A percentile compares a stretch with the other conserved stretches of the same genome.
phyloP scores from a whole-genome alignment of 2,888 invertebrate species.

The Scaptodrosophila latifasciaeformis region DNA sequence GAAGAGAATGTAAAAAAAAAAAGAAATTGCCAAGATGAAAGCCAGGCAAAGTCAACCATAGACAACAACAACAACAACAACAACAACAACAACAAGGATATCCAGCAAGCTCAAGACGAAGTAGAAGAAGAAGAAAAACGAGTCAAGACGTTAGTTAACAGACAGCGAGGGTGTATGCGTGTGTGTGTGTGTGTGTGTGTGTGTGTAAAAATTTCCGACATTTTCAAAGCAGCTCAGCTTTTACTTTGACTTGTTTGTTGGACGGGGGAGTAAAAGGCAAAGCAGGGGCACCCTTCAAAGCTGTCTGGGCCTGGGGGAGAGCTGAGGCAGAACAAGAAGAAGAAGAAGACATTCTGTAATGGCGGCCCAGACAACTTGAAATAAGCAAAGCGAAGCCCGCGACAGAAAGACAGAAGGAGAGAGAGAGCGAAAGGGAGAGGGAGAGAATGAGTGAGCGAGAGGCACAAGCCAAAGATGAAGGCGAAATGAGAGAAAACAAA shows the following conservation, averaged over 20 bases:
- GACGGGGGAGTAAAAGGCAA: slow-evolving; percentile 14
- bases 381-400: too few relatives aligned
- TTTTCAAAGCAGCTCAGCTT: slow-evolving; percentile 62
- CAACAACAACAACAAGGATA: not conserved
- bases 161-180: not conserved
- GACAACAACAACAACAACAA: slow-evolving; percentile 28
- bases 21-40: slow-evolving; percentile 66
- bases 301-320: too few relatives aligned
- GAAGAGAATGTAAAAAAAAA: too few relatives aligned
- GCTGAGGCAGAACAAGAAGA: too few relatives aligned
- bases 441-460: not conserved
- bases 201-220: slow-evolving; percentile 60
- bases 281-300: too few relatives aligned
- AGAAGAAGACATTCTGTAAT: slow-evolving; percentile 28
- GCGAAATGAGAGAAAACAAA: too few relatives aligned
- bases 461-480: too few relatives aligned
- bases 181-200: slow-evolving; percentile 14
- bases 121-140: not conserved
- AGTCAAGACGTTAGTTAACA: too few relatives aligned
- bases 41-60: slow-evolving; percentile 37
- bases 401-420: slow-evolving; percentile 4
- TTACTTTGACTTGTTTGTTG: slow-evolving; percentile 55
- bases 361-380: slow-evolving; percentile 36
- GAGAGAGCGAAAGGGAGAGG: not conserved
- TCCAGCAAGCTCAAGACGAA: too few relatives aligned